phyloP scores from a whole-genome alignment of 2,797 vertebrate genomes.

The Poecilia picta region DNA sequence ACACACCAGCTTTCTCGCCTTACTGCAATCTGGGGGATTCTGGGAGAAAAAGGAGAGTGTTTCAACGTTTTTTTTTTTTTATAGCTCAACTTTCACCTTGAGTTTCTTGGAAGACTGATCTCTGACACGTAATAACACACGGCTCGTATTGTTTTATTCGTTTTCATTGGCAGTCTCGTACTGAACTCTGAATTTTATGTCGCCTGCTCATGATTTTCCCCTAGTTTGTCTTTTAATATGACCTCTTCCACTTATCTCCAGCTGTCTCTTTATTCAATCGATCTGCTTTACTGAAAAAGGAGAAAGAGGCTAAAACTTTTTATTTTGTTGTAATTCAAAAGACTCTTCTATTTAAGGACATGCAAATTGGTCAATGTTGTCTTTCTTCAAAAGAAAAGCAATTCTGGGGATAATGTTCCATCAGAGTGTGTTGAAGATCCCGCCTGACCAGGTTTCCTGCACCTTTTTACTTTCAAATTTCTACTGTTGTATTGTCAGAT shows the following conservation, averaged over 20 bases:
- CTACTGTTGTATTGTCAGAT: background rate
- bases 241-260: background rate
- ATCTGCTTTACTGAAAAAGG: background rate
- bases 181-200: conserved; percentile 33
- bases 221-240: conserved; percentile 1
- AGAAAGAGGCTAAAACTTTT: background rate
- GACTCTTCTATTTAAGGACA: background rate
- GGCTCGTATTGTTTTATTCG: conserved; percentile 57
- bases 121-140: conserved; percentile 63
- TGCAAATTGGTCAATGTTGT: conserved; percentile 3
- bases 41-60: conserved; percentile 55
- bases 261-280: background rate
- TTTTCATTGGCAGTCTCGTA: conserved; percentile 23
- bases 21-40: conserved; percentile 97
- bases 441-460: background rate
- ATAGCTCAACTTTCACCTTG: conserved; percentile 63
- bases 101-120: conserved; percentile 46
- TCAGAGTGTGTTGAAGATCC: background rate
- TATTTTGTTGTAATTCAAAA: background rate
- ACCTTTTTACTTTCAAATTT: background rate
- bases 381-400: background rate
- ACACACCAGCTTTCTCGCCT: conserved; percentile 96
- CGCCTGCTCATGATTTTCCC: conserved; percentile 15
- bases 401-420: background rate
- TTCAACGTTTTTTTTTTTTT: conserved; percentile 46